These are phyloP conservation scores for Azorinus chamasolen DNA, from an alignment of 2,888 invertebrate genomes.

Conservation along the genomic window DNA sequence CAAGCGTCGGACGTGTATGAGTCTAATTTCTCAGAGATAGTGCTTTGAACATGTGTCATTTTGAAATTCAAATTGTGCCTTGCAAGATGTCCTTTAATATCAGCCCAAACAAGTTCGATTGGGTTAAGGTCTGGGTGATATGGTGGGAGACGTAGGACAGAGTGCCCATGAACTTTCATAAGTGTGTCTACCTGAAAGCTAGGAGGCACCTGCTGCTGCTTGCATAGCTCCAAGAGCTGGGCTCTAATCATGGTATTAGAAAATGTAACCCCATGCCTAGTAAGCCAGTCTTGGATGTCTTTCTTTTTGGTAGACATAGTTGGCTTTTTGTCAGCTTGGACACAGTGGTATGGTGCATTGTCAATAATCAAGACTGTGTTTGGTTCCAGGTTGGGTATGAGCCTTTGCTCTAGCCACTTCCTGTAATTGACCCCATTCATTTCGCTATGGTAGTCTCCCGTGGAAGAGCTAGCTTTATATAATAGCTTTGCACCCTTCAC, in stretches of 20 bases:
- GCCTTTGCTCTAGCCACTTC: constrained; percentile 27
- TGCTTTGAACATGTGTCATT: no score
- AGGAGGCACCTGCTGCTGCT: constrained; percentile 2
- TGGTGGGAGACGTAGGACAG: no score
- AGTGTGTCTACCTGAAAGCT: constrained; percentile 10
- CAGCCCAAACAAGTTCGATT: background rate
- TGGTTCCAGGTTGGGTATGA: constrained; percentile 30
- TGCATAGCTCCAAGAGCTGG: constrained; percentile 24
- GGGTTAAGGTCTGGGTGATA: no score
- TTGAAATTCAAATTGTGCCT: no score
- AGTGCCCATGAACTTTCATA: constrained; percentile 25
- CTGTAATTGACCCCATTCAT: constrained; percentile 31
- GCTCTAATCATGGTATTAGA: constrained; percentile 16
- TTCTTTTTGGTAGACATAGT: constrained; percentile 18
- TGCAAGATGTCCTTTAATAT: no score
- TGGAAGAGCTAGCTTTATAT: constrained; percentile 24
- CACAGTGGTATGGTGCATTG: constrained; percentile 34
- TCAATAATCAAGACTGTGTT: constrained; percentile 19
- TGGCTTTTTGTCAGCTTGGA: constrained; percentile 30
- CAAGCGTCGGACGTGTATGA: no score
- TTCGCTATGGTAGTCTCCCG: constrained; percentile 42
- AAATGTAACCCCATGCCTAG: background rate
- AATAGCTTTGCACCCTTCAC: constrained; percentile 5
- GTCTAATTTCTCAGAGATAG: no score
- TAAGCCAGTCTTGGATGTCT: constrained; percentile 27